Percentiles rank a stretch among this genome's conserved stretches.
Conservation (phyloP, 2,888 invertebrate species). For the Dascillus cervinus region DNA sequence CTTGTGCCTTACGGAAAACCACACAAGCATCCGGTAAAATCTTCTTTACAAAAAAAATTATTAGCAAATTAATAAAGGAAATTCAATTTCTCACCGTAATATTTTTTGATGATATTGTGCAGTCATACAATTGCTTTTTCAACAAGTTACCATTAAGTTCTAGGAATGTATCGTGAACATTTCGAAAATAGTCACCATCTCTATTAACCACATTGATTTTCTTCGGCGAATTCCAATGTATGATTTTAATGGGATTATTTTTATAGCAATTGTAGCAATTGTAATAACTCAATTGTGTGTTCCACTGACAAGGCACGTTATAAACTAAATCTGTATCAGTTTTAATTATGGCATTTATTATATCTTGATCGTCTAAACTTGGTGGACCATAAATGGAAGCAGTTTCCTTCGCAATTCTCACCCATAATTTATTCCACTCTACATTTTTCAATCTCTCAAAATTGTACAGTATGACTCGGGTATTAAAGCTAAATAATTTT, state of each 20-base stretch:
- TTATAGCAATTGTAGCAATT: constrained; percentile 69
- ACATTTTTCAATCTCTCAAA: constrained; percentile 58
- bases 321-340: constrained; percentile 65
- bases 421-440: constrained; percentile 73
- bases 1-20: constrained; percentile 66
- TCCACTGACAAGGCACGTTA: constrained; percentile 80
- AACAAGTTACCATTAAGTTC: constrained; percentile 83
- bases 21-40: constrained; percentile 62
- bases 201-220: constrained; percentile 72
- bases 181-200: constrained; percentile 75
- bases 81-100: too few species aligned
- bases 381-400: constrained; percentile 61
- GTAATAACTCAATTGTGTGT: constrained; percentile 82
- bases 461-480: constrained; percentile 77
- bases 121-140: constrained; percentile 62
- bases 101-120: constrained; percentile 31
- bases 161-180: constrained; percentile 70
- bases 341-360: constrained; percentile 81
- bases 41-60: too few species aligned
- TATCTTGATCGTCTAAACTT: constrained; percentile 81
- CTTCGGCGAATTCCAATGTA: constrained; percentile 90
- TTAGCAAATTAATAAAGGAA: too few species aligned
- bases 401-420: constrained; percentile 62
- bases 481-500: constrained; percentile 50
- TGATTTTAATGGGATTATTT: constrained; percentile 69